Evolutionary conservation across 2,797 vertebrate genomes (phyloP).

Genomic region (Takifugu ocellatus): DNA sequence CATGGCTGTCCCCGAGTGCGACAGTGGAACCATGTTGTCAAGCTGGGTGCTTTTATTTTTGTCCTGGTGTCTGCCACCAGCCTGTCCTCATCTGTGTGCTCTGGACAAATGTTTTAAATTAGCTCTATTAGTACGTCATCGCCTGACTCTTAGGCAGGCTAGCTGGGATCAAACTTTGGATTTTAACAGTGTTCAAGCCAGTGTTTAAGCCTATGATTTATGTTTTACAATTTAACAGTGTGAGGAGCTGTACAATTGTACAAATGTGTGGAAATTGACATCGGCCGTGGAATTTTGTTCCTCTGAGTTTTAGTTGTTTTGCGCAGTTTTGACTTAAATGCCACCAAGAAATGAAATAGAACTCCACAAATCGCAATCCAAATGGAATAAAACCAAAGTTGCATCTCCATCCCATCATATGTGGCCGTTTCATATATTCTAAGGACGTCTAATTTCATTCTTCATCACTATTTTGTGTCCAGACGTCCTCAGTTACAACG

Average conservation of each 20-base stretch:
- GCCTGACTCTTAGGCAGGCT: conserved; percentile 15
- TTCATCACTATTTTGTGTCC: background rate
- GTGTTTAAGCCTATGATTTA: background rate
- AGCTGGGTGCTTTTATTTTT: conserved; percentile 13
- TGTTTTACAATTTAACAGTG: background rate
- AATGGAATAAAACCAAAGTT: no score
- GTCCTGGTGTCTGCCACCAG: conserved; percentile 23
- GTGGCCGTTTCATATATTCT: no score
- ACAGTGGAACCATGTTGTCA: conserved; percentile 9
- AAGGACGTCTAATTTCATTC: no score
- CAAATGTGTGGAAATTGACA: background rate
- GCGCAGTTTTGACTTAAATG: background rate
- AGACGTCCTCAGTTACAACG: conserved; percentile 42
- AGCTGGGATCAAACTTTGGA: background rate
- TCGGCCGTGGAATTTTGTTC: background rate
- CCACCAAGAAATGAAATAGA: no score
- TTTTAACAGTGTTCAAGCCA: no score
- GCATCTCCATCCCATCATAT: no score
- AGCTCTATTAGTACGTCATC: conserved; percentile 12
- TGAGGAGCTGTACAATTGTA: background rate
- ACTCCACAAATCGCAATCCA: no score
- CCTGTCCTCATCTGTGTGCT: conserved; percentile 18
- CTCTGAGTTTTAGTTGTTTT: conserved; percentile 3
- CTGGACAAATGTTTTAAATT: conserved; percentile 33
- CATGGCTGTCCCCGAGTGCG: conserved; percentile 4